Percentiles rank a stretch among this genome's conserved stretches.
These are phyloP conservation scores for Chondrilla cf. caribensis DNA, from an alignment of 37 sponge, comb jelly and placozoan species.

Conservation along the genomic window DNA sequence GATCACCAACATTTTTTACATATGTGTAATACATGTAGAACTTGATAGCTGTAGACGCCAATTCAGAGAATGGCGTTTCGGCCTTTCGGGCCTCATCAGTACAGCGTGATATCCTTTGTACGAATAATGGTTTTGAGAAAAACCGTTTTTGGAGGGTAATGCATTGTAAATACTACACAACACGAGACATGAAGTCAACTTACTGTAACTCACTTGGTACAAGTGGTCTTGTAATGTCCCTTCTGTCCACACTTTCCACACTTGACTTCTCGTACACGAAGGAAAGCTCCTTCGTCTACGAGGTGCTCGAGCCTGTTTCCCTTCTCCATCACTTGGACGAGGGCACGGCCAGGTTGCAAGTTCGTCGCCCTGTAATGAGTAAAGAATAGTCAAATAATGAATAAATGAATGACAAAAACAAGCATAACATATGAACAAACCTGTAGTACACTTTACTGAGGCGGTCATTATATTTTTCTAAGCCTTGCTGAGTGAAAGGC, in stretches of 20 bases:
- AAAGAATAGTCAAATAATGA: neutral
- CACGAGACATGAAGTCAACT: no score
- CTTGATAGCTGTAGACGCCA: no score
- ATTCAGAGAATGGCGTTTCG: no score
- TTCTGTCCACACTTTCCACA: neutral
- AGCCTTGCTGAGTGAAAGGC: constrained; percentile 29
- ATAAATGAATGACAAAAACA: neutral
- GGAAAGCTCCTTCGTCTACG: neutral
- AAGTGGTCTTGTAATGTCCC: neutral
- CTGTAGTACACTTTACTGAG: constrained; percentile 15
- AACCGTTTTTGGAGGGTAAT: no score
- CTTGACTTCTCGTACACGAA: neutral
- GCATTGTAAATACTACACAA: no score
- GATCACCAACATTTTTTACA: no score
- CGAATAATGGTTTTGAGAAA: no score
- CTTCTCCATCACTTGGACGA: constrained; percentile 13
- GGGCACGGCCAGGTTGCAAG: neutral
- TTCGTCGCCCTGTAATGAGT: neutral
- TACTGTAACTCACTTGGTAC: no score
- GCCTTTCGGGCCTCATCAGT: no score
- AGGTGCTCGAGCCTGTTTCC: constrained; percentile 5
- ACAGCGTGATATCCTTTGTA: no score
- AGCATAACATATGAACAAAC: neutral
- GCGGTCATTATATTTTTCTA: constrained; percentile 25
- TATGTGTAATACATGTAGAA: no score